phyloP scores from a whole-genome alignment of 2,797 vertebrate species.

The Spatula clypeata region DNA sequence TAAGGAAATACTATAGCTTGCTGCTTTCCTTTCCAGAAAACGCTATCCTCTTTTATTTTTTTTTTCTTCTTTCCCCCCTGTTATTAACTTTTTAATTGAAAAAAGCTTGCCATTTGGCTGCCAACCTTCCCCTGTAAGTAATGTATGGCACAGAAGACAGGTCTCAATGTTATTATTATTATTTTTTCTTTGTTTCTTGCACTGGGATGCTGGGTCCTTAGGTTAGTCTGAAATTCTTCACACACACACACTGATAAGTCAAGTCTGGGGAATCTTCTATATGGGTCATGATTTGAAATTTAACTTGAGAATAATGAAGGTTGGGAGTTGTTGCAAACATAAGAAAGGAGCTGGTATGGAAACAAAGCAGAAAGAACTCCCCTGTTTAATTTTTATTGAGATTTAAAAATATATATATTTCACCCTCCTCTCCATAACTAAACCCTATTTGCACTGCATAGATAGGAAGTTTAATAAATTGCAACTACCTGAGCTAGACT shows the following conservation, averaged over 20 bases:
- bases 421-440: background rate
- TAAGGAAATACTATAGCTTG: constrained; percentile 29
- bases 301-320: background rate
- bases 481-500: background rate
- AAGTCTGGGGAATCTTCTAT: background rate
- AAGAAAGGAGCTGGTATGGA: background rate
- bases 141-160: background rate
- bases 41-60: background rate
- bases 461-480: constrained; percentile 28
- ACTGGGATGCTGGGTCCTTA: background rate
- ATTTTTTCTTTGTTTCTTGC: background rate
- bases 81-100: constrained; percentile 39
- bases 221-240: background rate
- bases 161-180: background rate
- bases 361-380: background rate
- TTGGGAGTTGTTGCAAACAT: background rate
- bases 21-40: constrained; percentile 51
- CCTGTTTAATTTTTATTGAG: background rate
- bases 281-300: background rate
- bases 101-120: constrained; percentile 2
- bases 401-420: background rate
- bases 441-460: background rate
- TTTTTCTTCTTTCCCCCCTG: accelerated
- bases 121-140: background rate
- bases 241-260: background rate